Conservation (phyloP, 2,888 invertebrate genomes). For the Thera britannica region DNA sequence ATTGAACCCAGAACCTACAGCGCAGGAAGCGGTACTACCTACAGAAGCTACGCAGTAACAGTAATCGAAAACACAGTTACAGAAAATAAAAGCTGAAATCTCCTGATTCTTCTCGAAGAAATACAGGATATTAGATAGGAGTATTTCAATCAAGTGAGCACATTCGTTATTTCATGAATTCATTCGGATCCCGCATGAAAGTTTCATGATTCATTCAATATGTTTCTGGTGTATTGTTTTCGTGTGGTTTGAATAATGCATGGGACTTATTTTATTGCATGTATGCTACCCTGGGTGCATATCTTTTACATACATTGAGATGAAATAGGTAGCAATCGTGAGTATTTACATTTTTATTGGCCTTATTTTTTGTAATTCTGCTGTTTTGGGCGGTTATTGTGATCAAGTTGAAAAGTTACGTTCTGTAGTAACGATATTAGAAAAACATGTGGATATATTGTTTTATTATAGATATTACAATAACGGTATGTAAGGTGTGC, state of each 20-base stretch:
- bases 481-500: too few species aligned
- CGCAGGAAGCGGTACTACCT: too few species aligned
- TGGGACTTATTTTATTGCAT: slow-evolving; percentile 69
- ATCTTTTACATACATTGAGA: slow-evolving; percentile 71
- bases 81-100: too few species aligned
- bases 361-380: slow-evolving; percentile 47
- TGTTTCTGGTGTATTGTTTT: slow-evolving; percentile 71
- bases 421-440: neutral
- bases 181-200: slow-evolving; percentile 45
- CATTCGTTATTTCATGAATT: slow-evolving; percentile 30
- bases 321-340: slow-evolving; percentile 53
- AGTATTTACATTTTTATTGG: slow-evolving; percentile 74
- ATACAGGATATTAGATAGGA: neutral
- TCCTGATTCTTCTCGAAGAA: neutral
- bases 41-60: too few species aligned
- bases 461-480: too few species aligned
- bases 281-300: slow-evolving; percentile 72
- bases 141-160: slow-evolving; percentile 9
- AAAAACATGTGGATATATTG: neutral
- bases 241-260: slow-evolving; percentile 76
- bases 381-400: slow-evolving; percentile 39
- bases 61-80: too few species aligned
- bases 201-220: slow-evolving; percentile 60
- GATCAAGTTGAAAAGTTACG: slow-evolving; percentile 31
- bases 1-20: too few species aligned